A percentile compares a stretch with the other conserved stretches of the same genome.
Evolutionary conservation across 37 sponge, comb jelly and placozoan genomes (phyloP).

Genomic region (Petrosia ficiformis): DNA sequence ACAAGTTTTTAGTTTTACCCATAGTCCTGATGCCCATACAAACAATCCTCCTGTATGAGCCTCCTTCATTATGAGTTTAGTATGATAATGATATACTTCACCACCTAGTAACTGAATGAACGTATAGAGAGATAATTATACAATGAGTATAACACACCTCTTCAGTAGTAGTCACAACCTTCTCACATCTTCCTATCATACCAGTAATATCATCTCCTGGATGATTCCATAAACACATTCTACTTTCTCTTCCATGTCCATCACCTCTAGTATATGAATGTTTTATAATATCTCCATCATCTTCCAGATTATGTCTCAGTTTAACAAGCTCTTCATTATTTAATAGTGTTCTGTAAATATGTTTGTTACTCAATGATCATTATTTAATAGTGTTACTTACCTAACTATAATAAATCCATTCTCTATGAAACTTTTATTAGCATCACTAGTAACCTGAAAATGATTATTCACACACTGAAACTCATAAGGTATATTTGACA

Average conservation of each 20-base stretch:
- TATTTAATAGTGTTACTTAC: conserved; percentile 5
- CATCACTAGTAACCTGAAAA: conserved; percentile 31
- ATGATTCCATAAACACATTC: conserved; percentile 83
- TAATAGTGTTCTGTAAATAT: conserved; percentile 39
- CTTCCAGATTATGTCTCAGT: conserved; percentile 44
- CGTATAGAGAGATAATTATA: conserved; percentile 1
- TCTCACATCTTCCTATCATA: conserved; percentile 78
- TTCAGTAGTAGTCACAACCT: conserved; percentile 81
- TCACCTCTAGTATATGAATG: conserved; percentile 59
- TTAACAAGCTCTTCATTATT: conserved; percentile 55
- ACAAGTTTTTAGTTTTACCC: conserved; percentile 39
- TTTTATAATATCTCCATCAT: conserved; percentile 52
- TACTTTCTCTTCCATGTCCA: conserved; percentile 61
- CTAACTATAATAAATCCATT: conserved; percentile 69
- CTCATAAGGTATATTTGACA: background rate
- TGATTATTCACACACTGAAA: background rate
- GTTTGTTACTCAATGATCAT: background rate
- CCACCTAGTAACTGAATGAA: conserved; percentile 71
- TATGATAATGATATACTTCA: conserved; percentile 95
- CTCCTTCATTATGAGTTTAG: conserved; percentile 96
- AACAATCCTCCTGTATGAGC: conserved; percentile 86
- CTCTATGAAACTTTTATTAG: conserved; percentile 30
- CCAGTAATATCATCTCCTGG: conserved; percentile 82
- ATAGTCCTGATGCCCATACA: conserved; percentile 98
- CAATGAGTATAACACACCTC: conserved; percentile 29